Base-by-base conservation (phyloP, 2,797 vertebrate genomes). In the Eidolon dupreanum region DNA sequence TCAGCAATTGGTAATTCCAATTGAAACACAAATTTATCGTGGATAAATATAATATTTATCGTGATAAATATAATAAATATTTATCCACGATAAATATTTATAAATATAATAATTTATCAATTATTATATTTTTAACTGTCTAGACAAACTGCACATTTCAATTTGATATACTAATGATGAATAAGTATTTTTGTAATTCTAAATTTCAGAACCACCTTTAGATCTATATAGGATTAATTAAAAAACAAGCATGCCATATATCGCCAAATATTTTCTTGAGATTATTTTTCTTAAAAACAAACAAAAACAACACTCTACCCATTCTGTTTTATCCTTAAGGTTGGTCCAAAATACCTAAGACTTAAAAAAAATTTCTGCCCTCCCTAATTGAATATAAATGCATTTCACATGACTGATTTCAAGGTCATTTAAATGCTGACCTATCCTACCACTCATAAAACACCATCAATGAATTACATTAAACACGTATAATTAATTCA, bases 301-400 rank as follows among this genome's bases (percentile, higher is more conserved):
- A 89, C 6, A 53, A 83, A 87, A 33, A 8, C 68, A 93, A 65
- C 8, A 49, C 12, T 66, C 31, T 57, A 36, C 38, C 41, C 24
- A 89, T 91, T 61, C 75, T 94, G 85, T 31, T 12, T 31, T 87
- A 85, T 73, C 26, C 63, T 93, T 22, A 81, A 43, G 8, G 26
- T 90, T 90, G 31, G 43, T 83, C 95, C 28, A 93, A 96, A 96
- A 95, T 31, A 79, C 28, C 26, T 33, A 96, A 66, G 87, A 82
- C 13, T 46, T 22, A 70, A 10, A 57, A 55, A 36, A 70, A 71
- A 61, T 38, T 16, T 41, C 68, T 87, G 17, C 13, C 4, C 19
- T 9, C 43, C 38, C 22, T 77, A 49, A 73, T 1, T 74, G 7
- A 95, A 93, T 28, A 70, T 36, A 88, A 92, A 70, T 33, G 3